Base-by-base conservation (phyloP, 2,113 vertebrate species). In the Labrus mixtus region DNA sequence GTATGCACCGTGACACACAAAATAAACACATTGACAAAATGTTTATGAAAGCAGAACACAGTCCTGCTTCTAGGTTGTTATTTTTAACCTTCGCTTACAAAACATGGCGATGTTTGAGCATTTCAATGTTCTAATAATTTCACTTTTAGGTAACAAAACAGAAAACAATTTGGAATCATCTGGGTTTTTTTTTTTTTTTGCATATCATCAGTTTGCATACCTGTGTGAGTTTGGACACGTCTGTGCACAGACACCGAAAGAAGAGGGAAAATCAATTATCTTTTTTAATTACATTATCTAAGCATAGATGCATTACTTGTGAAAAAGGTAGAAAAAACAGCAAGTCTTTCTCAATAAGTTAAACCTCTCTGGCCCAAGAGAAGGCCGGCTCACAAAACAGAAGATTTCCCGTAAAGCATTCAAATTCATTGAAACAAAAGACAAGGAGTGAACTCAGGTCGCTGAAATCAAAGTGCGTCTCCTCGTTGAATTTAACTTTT, bases 331-430 rank as follows among this genome's bases (percentile, higher is more conserved):
- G 92, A 94, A 95, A 94, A 94, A 95, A 94, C 92, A 93, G 91
- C 92, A 89, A 87, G 89, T 95, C 90, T 94, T 94, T 94, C 93
- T 95, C 94, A 96, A 96, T 95, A 95, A 96, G 95, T 96, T 96
- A 96, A 95, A 95, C 93, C 90, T 92, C 90, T 92, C 87, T 78
- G 87, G 91, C 87, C 89, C 68, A 85, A 91, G 87, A 88, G 77
- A 89, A 60, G 81, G 70, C 72, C 83, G 69, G 88, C 91, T 93
- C 93, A 93, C 93, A 91, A 93, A 94, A 95, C 81, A 83, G 88
- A 90, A 90, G 91, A 80, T 81, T 73, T 62, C 83, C 66, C 68
- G 16, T 78, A 83, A 90, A 91, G 92, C 89, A 86, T 92, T 91
- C 69, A 89, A 92, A 88, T 83, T 73, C 68, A 84, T 90, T 17